A percentile compares a stretch with the other conserved stretches of the same genome.
Conservation (phyloP, 2,797 vertebrate species). For the Cichlasoma orientale region DNA sequence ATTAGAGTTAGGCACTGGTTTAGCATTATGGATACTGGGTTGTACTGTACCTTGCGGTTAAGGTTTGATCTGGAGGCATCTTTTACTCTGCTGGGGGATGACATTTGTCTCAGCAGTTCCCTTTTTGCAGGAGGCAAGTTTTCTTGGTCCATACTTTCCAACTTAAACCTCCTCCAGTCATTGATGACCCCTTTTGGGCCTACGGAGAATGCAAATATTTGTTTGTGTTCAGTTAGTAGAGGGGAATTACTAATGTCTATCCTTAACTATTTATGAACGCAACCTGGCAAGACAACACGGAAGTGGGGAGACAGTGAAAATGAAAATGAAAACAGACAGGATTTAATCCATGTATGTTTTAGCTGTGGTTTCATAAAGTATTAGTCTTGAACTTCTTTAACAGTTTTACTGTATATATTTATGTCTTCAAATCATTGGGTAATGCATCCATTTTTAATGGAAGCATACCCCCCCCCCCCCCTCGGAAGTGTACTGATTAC, state of each 20-base stretch:
- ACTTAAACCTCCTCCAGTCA: slow-evolving; percentile 97
- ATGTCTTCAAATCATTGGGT: neutral
- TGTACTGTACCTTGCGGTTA: slow-evolving; percentile 91
- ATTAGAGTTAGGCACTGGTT: neutral
- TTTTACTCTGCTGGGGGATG: slow-evolving; percentile 83
- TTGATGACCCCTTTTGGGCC: slow-evolving; percentile 98
- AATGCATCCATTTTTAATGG: slow-evolving; percentile 9
- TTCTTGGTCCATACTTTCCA: slow-evolving; percentile 91
- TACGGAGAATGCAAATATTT: slow-evolving; percentile 50
- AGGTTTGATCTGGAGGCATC: slow-evolving; percentile 83
- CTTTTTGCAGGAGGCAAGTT: slow-evolving; percentile 85
- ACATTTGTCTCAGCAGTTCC: slow-evolving; percentile 95
- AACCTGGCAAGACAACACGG: neutral
- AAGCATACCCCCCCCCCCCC: neutral
- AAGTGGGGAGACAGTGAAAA: neutral
- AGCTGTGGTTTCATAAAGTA: neutral
- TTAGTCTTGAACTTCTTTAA: neutral
- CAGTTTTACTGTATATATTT: rapidly evolving
- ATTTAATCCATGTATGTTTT: neutral
- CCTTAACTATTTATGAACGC: rapidly evolving
- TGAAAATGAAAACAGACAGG: neutral
- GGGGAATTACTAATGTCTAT: neutral
- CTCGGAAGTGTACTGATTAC: slow-evolving; percentile 42
- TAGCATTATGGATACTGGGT: neutral
- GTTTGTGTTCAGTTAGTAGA: neutral